Base-by-base conservation (phyloP, 35 echinoderm and acorn worm genomes). In the Ophioderma brevispina region DNA sequence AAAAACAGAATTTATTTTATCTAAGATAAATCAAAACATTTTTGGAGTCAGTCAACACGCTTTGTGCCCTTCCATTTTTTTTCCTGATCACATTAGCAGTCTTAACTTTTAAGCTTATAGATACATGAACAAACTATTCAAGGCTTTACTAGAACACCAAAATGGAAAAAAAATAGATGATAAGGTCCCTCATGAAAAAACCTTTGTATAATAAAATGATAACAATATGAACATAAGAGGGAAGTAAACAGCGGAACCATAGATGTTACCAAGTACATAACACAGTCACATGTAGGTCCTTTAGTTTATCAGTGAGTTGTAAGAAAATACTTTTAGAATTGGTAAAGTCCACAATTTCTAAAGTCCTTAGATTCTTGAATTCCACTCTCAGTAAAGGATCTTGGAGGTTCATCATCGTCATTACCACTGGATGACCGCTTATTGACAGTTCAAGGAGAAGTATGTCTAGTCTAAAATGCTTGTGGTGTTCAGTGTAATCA, bases 401-500 rank as follows among this genome's bases (percentile, higher is more conserved):
- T 70, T 70, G 41, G 59, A 70, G 59, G 59, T 70, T 25, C 10
- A 18, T 70, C 5, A 25, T 46, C 5, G 41, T 46, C 41, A 17
- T 8, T 8, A 46, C 4, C 41, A 46, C 41, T 15, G 2, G 23
- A 1, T 70, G 59, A 70, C 59, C 28, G 59, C 41, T 4, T 46
- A 46, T 25, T 13, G 10, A 25, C 23, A 25, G 59, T 70, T 70
- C 59, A 70, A 70, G 59, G 59, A 13, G 10, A 15, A 25, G 59
- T n/a, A n/a, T n/a, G 15, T 70, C 59, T 70, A 70, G 59, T 18
- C 59, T 70, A 70, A 70, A 70, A 70, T 70, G 59, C 59, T 70
- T 8, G 59, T 46, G 41, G n/a, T 21, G 23, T 70, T 70, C 59
- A 70, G 28, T 25, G n/a, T 70, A 1, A 70, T 25, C 59, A 30